Evolutionary conservation across 2,888 invertebrate genomes (phyloP).

Genomic region (Athripsodes cinereus): DNA sequence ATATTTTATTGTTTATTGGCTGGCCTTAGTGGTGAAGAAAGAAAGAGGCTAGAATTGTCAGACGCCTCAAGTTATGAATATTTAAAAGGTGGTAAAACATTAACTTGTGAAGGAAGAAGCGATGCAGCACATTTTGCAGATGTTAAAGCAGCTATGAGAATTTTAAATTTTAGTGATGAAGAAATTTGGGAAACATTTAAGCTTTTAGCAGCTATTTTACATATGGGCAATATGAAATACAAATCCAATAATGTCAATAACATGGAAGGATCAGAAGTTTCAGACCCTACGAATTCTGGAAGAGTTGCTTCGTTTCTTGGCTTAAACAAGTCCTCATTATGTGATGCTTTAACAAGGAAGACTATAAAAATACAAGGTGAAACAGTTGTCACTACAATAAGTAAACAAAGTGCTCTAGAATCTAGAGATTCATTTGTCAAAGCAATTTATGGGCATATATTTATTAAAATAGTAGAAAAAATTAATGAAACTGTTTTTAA

Average conservation of each 20-base stretch:
- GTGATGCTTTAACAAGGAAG: conserved; percentile 76
- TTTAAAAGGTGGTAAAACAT: conserved; percentile 70
- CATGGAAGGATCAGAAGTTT: conserved; percentile 81
- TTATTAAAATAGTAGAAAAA: conserved; percentile 82
- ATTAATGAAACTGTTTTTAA: conserved; percentile 81
- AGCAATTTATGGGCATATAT: conserved; percentile 86
- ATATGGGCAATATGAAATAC: conserved; percentile 87
- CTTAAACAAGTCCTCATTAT: conserved; percentile 62
- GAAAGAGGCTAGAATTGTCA: conserved; percentile 66
- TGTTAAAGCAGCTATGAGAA: conserved; percentile 88
- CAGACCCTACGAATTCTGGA: conserved; percentile 61
- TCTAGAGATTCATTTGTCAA: conserved; percentile 91
- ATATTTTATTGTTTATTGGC: conserved; percentile 89
- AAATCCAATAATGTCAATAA: conserved; percentile 69
- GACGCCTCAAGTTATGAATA: conserved; percentile 73
- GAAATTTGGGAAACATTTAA: conserved; percentile 83
- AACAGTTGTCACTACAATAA: conserved; percentile 68
- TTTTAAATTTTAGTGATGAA: conserved; percentile 76
- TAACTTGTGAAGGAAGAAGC: conserved; percentile 74
- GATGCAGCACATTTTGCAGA: conserved; percentile 83
- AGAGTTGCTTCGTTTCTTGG: conserved; percentile 68
- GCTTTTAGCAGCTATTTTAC: conserved; percentile 80
- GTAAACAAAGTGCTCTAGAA: conserved; percentile 71
- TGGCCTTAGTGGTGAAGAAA: conserved; percentile 76
- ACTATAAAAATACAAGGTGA: conserved; percentile 83